phyloP scores from a whole-genome alignment of 2,888 invertebrate species.

The Ophraella communa region DNA sequence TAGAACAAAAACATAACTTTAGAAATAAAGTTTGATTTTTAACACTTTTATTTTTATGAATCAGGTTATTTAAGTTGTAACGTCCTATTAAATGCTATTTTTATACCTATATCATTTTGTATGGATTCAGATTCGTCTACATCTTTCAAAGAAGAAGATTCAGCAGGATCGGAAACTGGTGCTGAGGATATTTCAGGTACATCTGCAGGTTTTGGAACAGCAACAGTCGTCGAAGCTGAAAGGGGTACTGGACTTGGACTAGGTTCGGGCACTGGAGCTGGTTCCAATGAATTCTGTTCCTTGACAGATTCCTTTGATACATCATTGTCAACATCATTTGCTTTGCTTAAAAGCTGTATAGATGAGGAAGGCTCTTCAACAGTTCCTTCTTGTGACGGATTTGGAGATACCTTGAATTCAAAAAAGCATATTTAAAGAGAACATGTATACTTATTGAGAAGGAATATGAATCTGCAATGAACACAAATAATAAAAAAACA shows the following conservation, averaged over 20 bases:
- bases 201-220: neutral
- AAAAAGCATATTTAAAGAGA: neutral
- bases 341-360: neutral
- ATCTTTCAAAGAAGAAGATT: constrained; percentile 44
- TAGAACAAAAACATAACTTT: no score
- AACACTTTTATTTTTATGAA: no score
- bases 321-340: constrained; percentile 6
- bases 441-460: no score
- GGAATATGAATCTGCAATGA: no score
- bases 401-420: neutral
- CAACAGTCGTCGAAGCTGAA: neutral
- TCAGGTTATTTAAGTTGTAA: no score
- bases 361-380: neutral
- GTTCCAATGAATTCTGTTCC: neutral
- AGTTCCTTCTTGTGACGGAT: neutral
- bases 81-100: neutral
- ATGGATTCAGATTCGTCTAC: constrained; percentile 14
- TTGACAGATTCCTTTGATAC: neutral
- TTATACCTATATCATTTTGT: constrained; percentile 10
- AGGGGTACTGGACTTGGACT: neutral
- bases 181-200: neutral
- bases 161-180: constrained; percentile 15
- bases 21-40: no score
- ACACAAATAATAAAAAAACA: no score
- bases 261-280: constrained; percentile 20